phyloP scores from a whole-genome alignment of 2,113 vertebrate genomes.

The Hydrolagus affinis region DNA sequence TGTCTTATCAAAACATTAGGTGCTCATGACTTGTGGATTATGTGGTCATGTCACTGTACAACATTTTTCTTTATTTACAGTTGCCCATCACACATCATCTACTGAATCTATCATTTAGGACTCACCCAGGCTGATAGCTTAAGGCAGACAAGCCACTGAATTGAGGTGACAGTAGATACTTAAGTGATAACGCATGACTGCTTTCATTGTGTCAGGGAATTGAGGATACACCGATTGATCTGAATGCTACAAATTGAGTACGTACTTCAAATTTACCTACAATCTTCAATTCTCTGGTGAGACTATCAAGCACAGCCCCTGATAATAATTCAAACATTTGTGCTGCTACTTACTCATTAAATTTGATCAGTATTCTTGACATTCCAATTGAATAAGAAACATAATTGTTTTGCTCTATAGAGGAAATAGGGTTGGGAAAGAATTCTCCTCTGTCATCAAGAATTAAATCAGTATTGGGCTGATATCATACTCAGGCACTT shows the following conservation, averaged over 20 bases:
- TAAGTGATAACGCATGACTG: background rate
- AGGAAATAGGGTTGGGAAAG: too few relatives aligned
- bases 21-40: background rate
- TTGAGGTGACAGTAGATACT: background rate
- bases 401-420: too few relatives aligned
- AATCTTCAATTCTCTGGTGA: background rate
- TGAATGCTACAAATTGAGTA: background rate
- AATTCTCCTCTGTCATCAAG: too few relatives aligned
- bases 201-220: background rate
- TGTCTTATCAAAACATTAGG: too few relatives aligned
- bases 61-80: background rate
- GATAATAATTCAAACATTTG: background rate
- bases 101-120: background rate
- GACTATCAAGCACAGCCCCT: background rate
- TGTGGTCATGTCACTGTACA: background rate
- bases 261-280: background rate
- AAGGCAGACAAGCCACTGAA: background rate
- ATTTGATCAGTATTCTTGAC: too few relatives aligned
- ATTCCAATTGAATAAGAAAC: too few relatives aligned
- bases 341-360: too few relatives aligned
- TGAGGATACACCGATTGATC: background rate
- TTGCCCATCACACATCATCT: background rate
- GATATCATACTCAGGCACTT: background rate
- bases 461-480: too few relatives aligned
- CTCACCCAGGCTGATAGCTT: background rate